phyloP scores from a whole-genome alignment of 2,797 vertebrate species.

The Danionella dracula region DNA sequence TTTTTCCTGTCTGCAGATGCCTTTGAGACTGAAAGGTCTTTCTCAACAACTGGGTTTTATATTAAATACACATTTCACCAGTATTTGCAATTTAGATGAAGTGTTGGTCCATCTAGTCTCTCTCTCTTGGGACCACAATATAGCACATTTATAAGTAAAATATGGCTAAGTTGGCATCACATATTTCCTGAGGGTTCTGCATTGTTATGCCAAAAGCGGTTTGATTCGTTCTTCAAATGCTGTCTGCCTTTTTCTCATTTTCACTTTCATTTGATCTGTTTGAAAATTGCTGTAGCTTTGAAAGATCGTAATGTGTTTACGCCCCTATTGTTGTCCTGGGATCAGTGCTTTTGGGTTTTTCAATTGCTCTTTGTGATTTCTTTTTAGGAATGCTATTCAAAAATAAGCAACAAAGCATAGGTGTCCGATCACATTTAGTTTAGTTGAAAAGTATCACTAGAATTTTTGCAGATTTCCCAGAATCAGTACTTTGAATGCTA shows the following conservation, averaged over 20 bases:
- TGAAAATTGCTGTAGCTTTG: conserved; percentile 5
- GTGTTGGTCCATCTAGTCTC: not conserved
- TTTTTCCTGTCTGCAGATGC: conserved; percentile 1
- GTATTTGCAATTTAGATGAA: not conserved
- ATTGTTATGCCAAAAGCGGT: not conserved
- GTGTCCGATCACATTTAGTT: too few species aligned
- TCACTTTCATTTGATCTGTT: not conserved
- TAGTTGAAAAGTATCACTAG: too few species aligned
- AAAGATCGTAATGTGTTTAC: conserved; percentile 1
- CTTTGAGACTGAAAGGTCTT: conserved; percentile 2
- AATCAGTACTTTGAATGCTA: too few species aligned
- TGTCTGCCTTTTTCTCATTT: not conserved
- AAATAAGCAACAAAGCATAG: not conserved
- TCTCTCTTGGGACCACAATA: not conserved
- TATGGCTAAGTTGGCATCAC: not conserved
- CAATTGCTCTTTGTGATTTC: not conserved
- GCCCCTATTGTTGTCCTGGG: not conserved
- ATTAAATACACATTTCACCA: not conserved
- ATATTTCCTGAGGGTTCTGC: not conserved
- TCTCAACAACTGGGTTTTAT: not conserved
- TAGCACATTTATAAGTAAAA: not conserved
- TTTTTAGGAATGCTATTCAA: not conserved
- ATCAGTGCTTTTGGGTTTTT: conserved; percentile 9
- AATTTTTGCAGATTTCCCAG: too few species aligned
- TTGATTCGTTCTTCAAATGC: not conserved